Conservation (phyloP, 2,888 invertebrate species). For the Argyra leucocephala region DNA sequence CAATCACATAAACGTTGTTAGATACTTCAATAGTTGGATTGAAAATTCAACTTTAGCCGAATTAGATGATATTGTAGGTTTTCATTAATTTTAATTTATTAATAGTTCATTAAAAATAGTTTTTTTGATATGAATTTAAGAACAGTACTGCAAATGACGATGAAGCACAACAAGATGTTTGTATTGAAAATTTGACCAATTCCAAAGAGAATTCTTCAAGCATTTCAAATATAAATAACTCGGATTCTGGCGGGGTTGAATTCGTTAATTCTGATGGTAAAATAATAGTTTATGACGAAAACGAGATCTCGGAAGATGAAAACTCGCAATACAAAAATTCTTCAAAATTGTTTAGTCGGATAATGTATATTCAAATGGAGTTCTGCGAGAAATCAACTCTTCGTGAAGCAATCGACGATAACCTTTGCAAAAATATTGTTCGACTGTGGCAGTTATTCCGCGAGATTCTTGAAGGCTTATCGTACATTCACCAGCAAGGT, state of each 20-base stretch:
- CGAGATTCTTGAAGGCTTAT: conserved; percentile 82
- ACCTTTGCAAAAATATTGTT: conserved; percentile 63
- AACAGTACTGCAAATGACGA: no score
- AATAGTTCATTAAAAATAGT: neutral
- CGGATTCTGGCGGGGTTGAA: conserved; percentile 41
- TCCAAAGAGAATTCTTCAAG: neutral
- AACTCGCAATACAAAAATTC: neutral
- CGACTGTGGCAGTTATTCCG: conserved; percentile 86
- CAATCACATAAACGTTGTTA: conserved; percentile 95
- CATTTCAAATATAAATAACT: conserved; percentile 28
- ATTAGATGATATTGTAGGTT: conserved; percentile 44
- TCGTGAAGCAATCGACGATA: conserved; percentile 72
- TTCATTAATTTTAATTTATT: neutral
- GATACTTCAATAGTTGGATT: conserved; percentile 96
- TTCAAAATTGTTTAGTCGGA: conserved; percentile 35
- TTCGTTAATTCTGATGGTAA: conserved; percentile 41
- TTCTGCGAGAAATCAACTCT: conserved; percentile 95
- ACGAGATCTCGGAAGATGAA: conserved; percentile 23
- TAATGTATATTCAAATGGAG: conserved; percentile 95
- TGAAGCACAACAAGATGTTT: no score
- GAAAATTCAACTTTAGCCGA: conserved; percentile 53
- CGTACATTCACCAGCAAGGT: conserved; percentile 87
- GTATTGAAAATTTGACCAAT: no score
- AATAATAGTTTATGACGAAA: conserved; percentile 33
- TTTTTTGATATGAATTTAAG: no score